phyloP scores from a whole-genome alignment of 2,113 vertebrate genomes.

The Pteropus alecto region DNA sequence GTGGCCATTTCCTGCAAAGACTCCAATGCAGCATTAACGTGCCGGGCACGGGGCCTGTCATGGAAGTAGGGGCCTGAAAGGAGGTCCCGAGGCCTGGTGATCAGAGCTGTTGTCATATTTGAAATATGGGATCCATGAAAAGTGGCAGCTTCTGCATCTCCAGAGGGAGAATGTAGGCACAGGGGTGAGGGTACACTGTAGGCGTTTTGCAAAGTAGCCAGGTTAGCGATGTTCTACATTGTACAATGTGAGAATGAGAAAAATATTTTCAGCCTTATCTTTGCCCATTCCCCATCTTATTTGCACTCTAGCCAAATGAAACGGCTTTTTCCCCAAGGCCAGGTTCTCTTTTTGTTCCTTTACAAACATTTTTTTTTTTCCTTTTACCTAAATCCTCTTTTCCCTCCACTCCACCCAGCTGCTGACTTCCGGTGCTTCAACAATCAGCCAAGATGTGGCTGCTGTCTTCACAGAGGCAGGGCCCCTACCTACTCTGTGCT shows the following conservation, averaged over 20 bases:
- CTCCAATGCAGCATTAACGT: neutral
- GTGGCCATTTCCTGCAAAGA: slow-evolving; percentile 1
- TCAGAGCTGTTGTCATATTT: neutral
- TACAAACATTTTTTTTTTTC: neutral
- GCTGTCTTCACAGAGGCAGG: neutral
- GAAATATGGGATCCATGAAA: slow-evolving; percentile 83
- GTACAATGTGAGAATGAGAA: neutral
- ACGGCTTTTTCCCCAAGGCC: neutral
- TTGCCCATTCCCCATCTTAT: neutral
- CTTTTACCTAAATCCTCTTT: neutral
- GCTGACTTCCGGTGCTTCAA: neutral
- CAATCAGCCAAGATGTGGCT: neutral
- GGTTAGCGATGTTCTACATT: neutral
- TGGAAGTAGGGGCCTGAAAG: slow-evolving; percentile 56
- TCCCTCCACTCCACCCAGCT: no score
- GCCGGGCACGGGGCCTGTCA: neutral
- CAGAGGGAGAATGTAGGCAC: neutral
- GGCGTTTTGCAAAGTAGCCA: neutral
- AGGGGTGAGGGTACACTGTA: neutral
- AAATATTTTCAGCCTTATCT: neutral
- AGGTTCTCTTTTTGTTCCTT: neutral
- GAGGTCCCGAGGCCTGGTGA: neutral
- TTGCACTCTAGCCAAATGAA: neutral
- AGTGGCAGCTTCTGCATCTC: slow-evolving; percentile 66
- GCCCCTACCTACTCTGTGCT: neutral